phyloP scores from a whole-genome alignment of 2,113 vertebrate genomes.

The Copsychus sechellarum region DNA sequence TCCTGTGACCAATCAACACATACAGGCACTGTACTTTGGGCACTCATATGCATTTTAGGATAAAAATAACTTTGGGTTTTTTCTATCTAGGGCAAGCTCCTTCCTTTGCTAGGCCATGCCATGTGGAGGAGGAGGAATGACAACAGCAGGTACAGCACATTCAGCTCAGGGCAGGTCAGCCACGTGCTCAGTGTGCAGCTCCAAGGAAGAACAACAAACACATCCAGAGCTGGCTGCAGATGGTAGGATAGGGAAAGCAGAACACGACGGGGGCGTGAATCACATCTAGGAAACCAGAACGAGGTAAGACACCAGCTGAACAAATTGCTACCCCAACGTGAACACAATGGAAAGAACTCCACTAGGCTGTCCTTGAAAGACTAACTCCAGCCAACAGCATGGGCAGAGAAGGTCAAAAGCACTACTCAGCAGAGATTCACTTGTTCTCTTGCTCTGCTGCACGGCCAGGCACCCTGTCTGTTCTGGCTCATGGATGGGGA shows the following conservation, averaged over 20 bases:
- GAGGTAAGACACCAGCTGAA: neutral
- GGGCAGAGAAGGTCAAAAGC: neutral
- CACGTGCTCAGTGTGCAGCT: neutral
- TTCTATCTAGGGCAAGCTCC: conserved; percentile 11
- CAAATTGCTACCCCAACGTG: neutral
- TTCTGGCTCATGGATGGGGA: neutral
- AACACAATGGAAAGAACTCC: neutral
- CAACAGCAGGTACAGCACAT: conserved; percentile 45
- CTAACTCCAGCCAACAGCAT: neutral
- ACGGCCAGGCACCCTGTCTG: neutral
- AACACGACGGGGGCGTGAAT: neutral
- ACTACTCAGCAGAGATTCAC: neutral
- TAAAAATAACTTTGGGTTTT: neutral
- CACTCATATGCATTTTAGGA: neutral
- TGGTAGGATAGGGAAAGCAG: neutral
- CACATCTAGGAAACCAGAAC: neutral
- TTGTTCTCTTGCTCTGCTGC: neutral
- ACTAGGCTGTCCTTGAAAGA: neutral
- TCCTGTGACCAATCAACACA: neutral
- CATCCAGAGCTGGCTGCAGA: neutral
- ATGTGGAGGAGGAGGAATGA: conserved; percentile 12
- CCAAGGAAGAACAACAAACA: neutral
- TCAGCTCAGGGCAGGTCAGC: conserved; percentile 35
- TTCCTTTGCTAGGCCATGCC: neutral
- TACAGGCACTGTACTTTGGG: neutral